Percentiles rank a stretch among this genome's conserved stretches.
Evolutionary conservation across 2,888 invertebrate genomes (phyloP).

Genomic region (Chironomus riparius): DNA sequence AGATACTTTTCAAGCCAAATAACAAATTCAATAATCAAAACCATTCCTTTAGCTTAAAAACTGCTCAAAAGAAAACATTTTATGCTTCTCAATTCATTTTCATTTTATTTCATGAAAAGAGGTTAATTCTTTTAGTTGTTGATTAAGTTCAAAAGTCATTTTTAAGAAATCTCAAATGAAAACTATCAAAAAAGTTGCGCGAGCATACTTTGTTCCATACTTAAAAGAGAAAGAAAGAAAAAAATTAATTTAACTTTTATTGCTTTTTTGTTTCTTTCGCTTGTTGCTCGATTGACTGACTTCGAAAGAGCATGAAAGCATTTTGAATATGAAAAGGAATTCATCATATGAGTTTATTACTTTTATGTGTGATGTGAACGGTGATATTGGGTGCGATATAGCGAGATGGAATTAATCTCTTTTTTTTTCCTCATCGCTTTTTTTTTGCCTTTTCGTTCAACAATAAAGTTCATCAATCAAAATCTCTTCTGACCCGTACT

Average conservation of each 20-base stretch:
- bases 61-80: too few species aligned
- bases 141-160: not conserved
- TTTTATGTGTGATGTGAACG: not conserved
- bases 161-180: too few species aligned
- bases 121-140: not conserved
- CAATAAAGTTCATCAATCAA: constrained; percentile 26
- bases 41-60: too few species aligned
- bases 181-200: too few species aligned
- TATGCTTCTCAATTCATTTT: too few species aligned
- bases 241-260: constrained; percentile 9
- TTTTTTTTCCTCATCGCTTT: not conserved
- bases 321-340: constrained; percentile 1
- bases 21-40: too few species aligned
- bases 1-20: too few species aligned
- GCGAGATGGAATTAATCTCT: not conserved
- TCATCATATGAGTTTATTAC: not conserved
- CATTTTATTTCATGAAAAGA: not conserved
- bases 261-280: not conserved
- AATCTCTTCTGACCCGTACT: constrained; percentile 22
- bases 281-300: not conserved
- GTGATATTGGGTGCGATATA: not conserved
- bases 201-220: not conserved
- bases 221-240: not conserved
- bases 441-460: not conserved
- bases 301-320: not conserved